These are phyloP conservation scores for Rutilus rutilus DNA, from an alignment of 2,113 vertebrate species.

Conservation along the genomic window DNA sequence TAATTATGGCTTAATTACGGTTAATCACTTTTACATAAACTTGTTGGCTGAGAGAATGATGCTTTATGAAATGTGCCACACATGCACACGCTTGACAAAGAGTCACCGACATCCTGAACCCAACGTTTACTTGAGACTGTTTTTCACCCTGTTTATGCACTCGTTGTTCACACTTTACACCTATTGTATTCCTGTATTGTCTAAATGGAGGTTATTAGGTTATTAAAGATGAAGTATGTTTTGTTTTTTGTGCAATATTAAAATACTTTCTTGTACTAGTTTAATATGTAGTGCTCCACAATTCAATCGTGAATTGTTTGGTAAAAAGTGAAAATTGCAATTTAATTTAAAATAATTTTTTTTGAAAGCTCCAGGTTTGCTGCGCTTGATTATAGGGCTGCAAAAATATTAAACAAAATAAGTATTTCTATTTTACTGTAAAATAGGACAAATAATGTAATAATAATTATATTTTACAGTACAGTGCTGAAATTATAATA, in stretches of 20 bases:
- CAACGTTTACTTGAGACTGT: background rate
- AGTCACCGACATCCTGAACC: background rate
- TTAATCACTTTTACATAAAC: conserved; percentile 99
- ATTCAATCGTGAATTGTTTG: too few species aligned
- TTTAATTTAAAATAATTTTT: too few species aligned
- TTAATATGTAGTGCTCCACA: background rate
- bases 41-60: conserved; percentile 91
- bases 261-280: background rate
- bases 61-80: conserved; percentile 91
- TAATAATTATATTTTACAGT: background rate
- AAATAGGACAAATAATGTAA: background rate
- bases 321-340: too few species aligned
- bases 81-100: conserved; percentile 68
- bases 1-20: conserved; percentile 99
- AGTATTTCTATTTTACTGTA: too few species aligned
- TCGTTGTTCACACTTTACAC: background rate
- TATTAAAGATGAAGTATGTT: background rate
- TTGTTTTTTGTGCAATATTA: background rate
- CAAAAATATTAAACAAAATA: too few species aligned
- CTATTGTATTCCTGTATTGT: background rate
- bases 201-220: background rate
- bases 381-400: background rate
- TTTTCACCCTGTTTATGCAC: background rate
- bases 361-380: background rate
- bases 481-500: background rate